Conservation (phyloP, 2,888 invertebrate species). For the Mythimna impura region DNA sequence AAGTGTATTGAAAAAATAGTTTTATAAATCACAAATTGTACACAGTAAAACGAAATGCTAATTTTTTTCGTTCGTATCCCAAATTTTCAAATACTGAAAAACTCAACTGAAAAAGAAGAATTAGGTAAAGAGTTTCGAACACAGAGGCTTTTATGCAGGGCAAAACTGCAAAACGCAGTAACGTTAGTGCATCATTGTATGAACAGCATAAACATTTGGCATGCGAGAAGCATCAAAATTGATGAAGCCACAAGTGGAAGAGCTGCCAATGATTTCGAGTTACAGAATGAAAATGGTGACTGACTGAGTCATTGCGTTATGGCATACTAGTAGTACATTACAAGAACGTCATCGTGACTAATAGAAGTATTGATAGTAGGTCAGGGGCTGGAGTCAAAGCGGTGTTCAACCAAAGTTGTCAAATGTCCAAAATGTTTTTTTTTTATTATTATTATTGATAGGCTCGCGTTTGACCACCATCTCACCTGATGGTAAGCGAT, state of each 20-base stretch:
- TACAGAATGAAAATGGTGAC: neutral
- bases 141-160: too few relatives aligned
- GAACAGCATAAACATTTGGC: conserved; percentile 30
- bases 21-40: too few relatives aligned
- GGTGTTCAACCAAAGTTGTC: neutral
- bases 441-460: too few relatives aligned
- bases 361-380: conserved; percentile 5
- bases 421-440: conserved; percentile 1
- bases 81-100: too few relatives aligned
- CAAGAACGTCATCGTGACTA: conserved; percentile 5
- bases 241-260: conserved; percentile 11
- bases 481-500: too few relatives aligned
- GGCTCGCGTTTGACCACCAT: too few relatives aligned
- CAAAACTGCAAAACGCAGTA: too few relatives aligned
- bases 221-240: conserved; percentile 9
- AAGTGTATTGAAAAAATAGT: too few relatives aligned
- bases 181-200: neutral
- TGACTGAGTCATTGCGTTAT: conserved; percentile 27
- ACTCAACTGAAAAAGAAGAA: too few relatives aligned
- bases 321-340: neutral
- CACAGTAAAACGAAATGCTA: too few relatives aligned
- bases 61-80: too few relatives aligned
- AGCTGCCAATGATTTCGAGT: conserved; percentile 34
- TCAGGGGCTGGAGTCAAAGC: neutral
- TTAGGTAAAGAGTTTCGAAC: too few relatives aligned